A percentile compares a stretch with the other conserved stretches of the same genome.
phyloP scores from a whole-genome alignment of 2,113 vertebrate genomes.

The Puma concolor region DNA sequence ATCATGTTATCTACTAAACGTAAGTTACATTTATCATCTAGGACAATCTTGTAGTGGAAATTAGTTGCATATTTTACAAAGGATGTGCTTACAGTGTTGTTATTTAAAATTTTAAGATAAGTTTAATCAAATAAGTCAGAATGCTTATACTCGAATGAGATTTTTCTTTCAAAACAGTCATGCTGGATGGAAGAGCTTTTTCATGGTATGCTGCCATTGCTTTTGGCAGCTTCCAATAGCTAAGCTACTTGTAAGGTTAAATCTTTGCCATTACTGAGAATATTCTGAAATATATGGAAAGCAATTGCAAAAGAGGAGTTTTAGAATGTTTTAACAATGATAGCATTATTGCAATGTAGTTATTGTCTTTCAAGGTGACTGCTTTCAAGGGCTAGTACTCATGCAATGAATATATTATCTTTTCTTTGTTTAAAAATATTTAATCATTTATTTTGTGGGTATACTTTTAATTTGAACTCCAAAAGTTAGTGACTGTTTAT shows the following conservation, averaged over 20 bases:
- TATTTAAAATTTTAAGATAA: conserved; percentile 22
- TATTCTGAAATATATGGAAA: not conserved
- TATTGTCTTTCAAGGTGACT: not conserved
- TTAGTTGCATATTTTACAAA: not conserved
- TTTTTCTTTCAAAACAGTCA: conserved; percentile 47
- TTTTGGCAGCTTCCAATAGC: not conserved
- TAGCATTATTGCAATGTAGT: not conserved
- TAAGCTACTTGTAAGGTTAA: not conserved
- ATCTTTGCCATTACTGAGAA: not conserved
- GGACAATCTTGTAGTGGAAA: not conserved
- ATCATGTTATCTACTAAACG: not conserved
- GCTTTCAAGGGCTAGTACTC: not conserved
- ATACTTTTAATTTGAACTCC: not conserved
- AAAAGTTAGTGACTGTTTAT: not conserved
- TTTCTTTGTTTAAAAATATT: conserved; percentile 25
- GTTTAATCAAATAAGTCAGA: conserved; percentile 10
- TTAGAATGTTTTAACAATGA: not conserved
- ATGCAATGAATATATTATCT: not conserved
- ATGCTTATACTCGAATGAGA: not conserved
- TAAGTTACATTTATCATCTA: not conserved
- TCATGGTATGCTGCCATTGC: not conserved
- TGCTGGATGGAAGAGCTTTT: not conserved
- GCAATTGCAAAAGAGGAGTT: not conserved
- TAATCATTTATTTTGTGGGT: not conserved
- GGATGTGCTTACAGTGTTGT: not conserved